Base-by-base conservation (phyloP, 2,888 invertebrate species). In the Lasioglossum zephyrum region DNA sequence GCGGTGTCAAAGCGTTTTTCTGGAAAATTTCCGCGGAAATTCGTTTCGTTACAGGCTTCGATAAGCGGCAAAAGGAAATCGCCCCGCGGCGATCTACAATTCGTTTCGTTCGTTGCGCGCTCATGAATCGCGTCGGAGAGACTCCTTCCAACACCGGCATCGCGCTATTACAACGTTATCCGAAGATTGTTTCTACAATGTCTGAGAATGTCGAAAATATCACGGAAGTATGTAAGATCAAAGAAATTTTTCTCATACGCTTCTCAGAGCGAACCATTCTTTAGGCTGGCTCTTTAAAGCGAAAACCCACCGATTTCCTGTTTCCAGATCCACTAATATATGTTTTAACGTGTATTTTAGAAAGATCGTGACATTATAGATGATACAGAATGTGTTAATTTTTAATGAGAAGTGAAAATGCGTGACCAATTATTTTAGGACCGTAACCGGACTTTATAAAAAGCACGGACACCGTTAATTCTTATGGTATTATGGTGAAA, bases 1-100 rank as follows among this genome's bases (percentile, higher is more conserved):
- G 82, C 83, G 63, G 73, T 80, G 87, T 88, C 89, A 88, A 89
- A 88, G 90, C 84, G 82, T 89, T 89, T 89, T 89, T 89, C 89
- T 81, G 82, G 86, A 79, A 89, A 89, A 87, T 89, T 88, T 82
- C 82, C 79, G 84, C 73, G 74, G 83, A 86, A 88, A 90, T 88
- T 87, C 78, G 85, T 81, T 80, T 84, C 60, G 81, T 74, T 49
- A 31, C 13, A 75, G 57, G 31, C 9, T 31, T 73, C 47, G 72
- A 72, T 31, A 44, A 47, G 26, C 72, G 44, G 4, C 44, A 13
- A 72, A 72, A 26, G 26, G 44, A 72, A 44, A 72, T 72, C n/a
- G n/a, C 47, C 26, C 26, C 72, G 72, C 70, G 70, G 70, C 70
- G 70, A 41, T 41, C 70, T 41, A n/a, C 70, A 41, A 72, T 72